Conservation (phyloP, 1,140 invertebrate genomes). For the Caenorhabditis latens region DNA sequence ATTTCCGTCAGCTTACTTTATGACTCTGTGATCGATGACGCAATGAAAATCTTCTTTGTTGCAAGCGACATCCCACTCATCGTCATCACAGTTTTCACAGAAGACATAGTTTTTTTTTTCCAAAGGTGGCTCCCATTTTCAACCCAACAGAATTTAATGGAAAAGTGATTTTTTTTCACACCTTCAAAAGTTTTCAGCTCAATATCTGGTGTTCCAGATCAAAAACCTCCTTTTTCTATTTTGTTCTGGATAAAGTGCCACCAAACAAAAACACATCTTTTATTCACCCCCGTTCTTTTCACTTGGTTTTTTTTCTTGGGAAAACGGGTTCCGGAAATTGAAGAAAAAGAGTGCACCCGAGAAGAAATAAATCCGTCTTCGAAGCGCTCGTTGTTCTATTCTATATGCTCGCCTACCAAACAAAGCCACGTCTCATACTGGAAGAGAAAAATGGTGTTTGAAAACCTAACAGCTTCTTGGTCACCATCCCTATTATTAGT, state of each 20-base stretch:
- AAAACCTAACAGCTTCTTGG: conserved; percentile 29
- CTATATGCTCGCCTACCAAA: background rate
- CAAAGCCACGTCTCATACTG: conserved; percentile 23
- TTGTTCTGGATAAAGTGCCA: background rate
- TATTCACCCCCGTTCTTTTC: background rate
- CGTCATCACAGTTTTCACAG: conserved; percentile 3
- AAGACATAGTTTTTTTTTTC: conserved; percentile 20
- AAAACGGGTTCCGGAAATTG: conserved; percentile 22
- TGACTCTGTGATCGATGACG: conserved; percentile 27
- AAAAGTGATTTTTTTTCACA: background rate
- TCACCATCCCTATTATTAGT: conserved; percentile 20
- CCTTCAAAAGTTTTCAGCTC: background rate
- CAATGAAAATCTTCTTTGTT: conserved; percentile 41
- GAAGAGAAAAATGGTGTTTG: conserved; percentile 6
- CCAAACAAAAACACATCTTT: conserved; percentile 16
- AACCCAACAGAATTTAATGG: background rate
- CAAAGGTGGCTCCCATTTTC: background rate
- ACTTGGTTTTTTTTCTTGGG: background rate
- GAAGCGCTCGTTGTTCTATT: conserved; percentile 3
- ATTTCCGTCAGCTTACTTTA: conserved; percentile 32
- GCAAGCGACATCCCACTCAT: conserved; percentile 1
- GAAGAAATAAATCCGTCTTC: conserved; percentile 37
- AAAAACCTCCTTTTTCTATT: background rate
- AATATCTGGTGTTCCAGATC: background rate
- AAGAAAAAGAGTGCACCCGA: conserved; percentile 7